Evolutionary conservation across 1,140 invertebrate species (phyloP).

Genomic region (Scaptomyza pallida): DNA sequence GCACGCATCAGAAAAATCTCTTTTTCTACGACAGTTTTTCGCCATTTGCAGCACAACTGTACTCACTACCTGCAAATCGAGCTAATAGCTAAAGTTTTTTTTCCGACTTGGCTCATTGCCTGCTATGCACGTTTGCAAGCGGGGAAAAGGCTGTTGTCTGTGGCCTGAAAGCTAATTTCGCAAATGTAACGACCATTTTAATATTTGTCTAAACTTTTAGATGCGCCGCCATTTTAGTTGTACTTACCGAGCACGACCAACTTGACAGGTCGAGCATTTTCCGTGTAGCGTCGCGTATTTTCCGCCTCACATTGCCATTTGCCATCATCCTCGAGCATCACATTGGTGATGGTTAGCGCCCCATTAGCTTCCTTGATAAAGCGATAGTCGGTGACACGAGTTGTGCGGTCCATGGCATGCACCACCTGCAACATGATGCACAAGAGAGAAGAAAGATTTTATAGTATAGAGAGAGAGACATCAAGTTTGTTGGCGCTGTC

Average conservation of each 20-base stretch:
- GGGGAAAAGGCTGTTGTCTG: constrained; percentile 4
- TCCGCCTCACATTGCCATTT: constrained; percentile 88
- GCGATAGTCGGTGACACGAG: constrained; percentile 85
- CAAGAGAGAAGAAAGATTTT: constrained; percentile 6
- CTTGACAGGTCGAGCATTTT: constrained; percentile 87
- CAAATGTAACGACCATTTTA: constrained; percentile 61
- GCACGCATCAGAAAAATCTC: not conserved
- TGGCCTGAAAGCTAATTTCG: constrained; percentile 51
- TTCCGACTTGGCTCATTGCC: constrained; percentile 42
- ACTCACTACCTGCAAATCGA: constrained; percentile 7
- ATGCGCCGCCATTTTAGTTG: constrained; percentile 3
- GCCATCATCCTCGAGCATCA: constrained; percentile 88
- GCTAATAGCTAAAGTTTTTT: constrained; percentile 24
- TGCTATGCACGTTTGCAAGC: constrained; percentile 1
- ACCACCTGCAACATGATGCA: constrained; percentile 80
- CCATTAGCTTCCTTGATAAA: constrained; percentile 86
- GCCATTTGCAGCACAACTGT: constrained; percentile 29
- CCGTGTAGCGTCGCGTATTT: constrained; percentile 86
- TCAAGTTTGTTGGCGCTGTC: constrained; percentile 18
- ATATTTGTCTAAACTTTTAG: constrained; percentile 60
- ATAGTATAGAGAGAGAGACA: not conserved
- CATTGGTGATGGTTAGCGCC: constrained; percentile 88
- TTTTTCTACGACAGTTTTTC: not conserved
- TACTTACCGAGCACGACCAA: constrained; percentile 88
- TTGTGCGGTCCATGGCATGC: constrained; percentile 85